phyloP scores from a whole-genome alignment of 2,888 invertebrate genomes.

The Parnassius mnemosyne region DNA sequence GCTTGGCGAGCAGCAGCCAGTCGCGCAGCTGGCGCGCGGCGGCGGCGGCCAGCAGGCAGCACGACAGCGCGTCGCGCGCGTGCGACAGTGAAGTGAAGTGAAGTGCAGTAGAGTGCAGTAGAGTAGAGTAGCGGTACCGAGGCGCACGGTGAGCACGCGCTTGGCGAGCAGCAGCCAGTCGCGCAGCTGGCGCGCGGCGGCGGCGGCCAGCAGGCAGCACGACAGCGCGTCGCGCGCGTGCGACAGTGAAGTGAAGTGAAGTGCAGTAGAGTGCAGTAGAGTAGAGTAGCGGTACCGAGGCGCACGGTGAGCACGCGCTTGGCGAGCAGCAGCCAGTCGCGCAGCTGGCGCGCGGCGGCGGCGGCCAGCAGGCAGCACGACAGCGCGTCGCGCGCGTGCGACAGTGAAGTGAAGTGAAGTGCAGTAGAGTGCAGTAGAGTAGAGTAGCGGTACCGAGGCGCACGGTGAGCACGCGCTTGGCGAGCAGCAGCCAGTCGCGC shows the following conservation, averaged over 20 bases:
- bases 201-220: slow-evolving; percentile 81
- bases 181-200: slow-evolving; percentile 46
- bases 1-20: slow-evolving; percentile 96
- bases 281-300: slow-evolving; percentile 45
- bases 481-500: slow-evolving; percentile 92
- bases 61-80: no score
- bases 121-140: slow-evolving; percentile 45
- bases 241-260: no score
- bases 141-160: slow-evolving; percentile 91
- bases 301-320: slow-evolving; percentile 95
- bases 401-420: no score
- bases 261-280: neutral
- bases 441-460: slow-evolving; percentile 49
- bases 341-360: slow-evolving; percentile 48
- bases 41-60: slow-evolving; percentile 81
- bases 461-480: slow-evolving; percentile 96
- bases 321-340: slow-evolving; percentile 94
- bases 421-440: neutral
- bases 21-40: slow-evolving; percentile 66
- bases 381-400: no score
- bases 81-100: no score
- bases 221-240: no score
- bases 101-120: neutral
- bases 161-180: slow-evolving; percentile 97
- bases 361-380: slow-evolving; percentile 80